Evolutionary conservation across 2,113 vertebrate genomes (phyloP), one percentile per base, ranked within the genome.

Genomic region (Dolichotis patagonum): DNA sequence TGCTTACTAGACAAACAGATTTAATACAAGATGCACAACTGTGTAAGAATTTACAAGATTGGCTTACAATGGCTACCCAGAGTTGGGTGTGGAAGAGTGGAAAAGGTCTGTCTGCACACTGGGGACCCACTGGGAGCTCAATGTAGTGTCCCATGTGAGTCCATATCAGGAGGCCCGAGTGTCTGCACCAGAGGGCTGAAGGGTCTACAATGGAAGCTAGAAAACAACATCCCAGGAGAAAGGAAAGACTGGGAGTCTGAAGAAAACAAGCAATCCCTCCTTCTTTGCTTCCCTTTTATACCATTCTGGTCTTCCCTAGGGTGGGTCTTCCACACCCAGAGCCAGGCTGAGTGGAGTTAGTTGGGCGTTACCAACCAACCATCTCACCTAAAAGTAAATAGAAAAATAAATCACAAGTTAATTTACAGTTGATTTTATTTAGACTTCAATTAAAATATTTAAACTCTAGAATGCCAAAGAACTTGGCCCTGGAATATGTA

Each of bases 381-480:
- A 46, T 77, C 41, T 30, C 41, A 46, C 85, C 82, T 85, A 96
- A 97, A 95, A 96, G 69, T 96, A 91, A 69, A 54, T 28, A 85
- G 38, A 86, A 75, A 67, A 62, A 73, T 63, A 69, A 62, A 54
- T 38, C 19, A 54, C 12, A 54, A 54, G 20, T 88, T 60, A 90
- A 93, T 85, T 91, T 82, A 81, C 58, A 82, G 10, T 91, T 77
- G 49, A 65, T 95, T 92, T 94, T 38, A 91, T 83, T 94, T 94
- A 94, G 82, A 83, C 38, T 85, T 65, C 32, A 38, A 35, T 62
- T 52, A 92, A 94, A 83, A 96, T 86, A 84, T 80, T 96, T 94
- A 52, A 54, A 65, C 81, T 65, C 60, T 88, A 46, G 22, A 94
- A 86, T 78, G 49, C 17, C 38, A 78, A 94, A 52, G 85, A 88